phyloP scores from a whole-genome alignment of 2,888 invertebrate genomes.

The Lampropteryx suffumata region DNA sequence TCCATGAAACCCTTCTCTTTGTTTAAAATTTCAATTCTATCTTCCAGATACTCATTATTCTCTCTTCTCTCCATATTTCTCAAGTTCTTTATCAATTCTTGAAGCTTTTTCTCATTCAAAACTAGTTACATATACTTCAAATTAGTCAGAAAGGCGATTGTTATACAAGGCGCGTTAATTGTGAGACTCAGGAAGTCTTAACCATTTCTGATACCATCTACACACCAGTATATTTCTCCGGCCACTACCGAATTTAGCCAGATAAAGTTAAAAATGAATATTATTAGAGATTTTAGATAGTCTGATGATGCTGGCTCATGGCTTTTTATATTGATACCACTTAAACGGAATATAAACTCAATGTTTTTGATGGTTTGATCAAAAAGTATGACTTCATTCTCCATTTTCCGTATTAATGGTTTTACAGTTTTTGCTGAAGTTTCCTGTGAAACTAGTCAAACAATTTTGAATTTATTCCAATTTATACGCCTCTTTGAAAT shows the following conservation, averaged over 20 bases:
- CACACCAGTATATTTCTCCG: conserved; percentile 47
- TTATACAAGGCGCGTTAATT: conserved; percentile 50
- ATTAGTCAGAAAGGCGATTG: conserved; percentile 37
- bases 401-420: too few species aligned
- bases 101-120: conserved; percentile 34
- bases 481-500: too few species aligned
- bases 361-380: conserved; percentile 45
- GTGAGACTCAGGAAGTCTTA: conserved; percentile 48
- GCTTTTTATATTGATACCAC: conserved; percentile 46
- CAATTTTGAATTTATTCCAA: too few species aligned
- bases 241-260: conserved; percentile 45
- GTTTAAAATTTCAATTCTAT: conserved; percentile 40
- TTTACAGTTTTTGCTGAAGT: too few species aligned
- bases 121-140: conserved; percentile 41
- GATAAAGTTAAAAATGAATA: conserved; percentile 47
- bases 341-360: conserved; percentile 35
- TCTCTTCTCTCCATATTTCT: conserved; percentile 41
- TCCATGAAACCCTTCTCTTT: conserved; percentile 46
- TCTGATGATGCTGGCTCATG: conserved; percentile 29
- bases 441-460: too few species aligned
- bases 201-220: conserved; percentile 39
- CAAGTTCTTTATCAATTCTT: conserved; percentile 40
- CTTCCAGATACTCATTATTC: conserved; percentile 13
- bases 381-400: conserved; percentile 27
- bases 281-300: conserved; percentile 28